Evolutionary conservation across 2,888 invertebrate genomes (phyloP).

Genomic region (Chrysotoxum bicinctum): DNA sequence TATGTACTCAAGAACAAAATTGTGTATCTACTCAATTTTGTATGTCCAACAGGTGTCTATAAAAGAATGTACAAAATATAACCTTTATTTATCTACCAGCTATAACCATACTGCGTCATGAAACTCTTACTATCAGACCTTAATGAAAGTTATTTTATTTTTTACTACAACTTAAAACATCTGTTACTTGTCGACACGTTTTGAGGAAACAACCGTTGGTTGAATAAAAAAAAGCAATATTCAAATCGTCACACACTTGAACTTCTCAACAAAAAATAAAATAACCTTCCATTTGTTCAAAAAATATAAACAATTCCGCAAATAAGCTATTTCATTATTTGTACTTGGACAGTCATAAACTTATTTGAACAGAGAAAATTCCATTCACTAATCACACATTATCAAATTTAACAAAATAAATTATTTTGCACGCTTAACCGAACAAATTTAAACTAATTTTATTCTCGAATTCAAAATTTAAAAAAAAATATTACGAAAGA

Average conservation of each 20-base stretch:
- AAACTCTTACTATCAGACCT: not conserved
- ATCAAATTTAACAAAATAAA: not conserved
- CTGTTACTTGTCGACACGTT: not conserved
- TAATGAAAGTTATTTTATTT: not conserved
- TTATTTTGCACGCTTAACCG: not conserved
- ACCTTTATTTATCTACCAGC: no score
- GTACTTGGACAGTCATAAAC: not conserved
- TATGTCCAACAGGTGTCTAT: no score
- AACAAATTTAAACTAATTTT: slow-evolving; percentile 3
- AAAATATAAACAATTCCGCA: not conserved
- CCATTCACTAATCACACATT: not conserved
- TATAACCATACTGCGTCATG: not conserved
- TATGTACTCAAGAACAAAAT: no score
- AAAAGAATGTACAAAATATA: no score
- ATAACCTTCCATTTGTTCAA: not conserved
- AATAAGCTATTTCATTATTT: not conserved
- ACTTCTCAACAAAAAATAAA: not conserved
- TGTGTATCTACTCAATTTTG: no score
- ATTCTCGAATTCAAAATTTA: not conserved
- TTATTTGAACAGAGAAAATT: not conserved
- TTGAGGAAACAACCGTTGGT: not conserved
- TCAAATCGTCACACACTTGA: not conserved
- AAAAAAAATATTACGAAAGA: not conserved
- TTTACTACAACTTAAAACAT: not conserved
- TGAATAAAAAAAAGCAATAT: not conserved